These are phyloP conservation scores for Anolis sagrei DNA, from an alignment of 2,113 vertebrate genomes.

Conservation along the genomic window DNA sequence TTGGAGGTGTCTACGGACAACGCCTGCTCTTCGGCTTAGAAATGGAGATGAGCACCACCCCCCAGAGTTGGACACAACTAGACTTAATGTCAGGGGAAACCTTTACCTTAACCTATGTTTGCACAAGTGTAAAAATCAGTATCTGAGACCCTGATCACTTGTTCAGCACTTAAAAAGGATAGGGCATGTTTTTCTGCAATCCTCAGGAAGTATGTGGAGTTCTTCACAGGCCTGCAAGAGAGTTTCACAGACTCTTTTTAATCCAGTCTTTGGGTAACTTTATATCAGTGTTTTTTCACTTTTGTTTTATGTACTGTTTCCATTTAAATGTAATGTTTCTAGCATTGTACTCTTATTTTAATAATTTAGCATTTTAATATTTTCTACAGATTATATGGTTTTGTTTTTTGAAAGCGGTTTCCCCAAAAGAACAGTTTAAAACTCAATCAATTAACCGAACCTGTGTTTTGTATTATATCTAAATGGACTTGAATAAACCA, in stretches of 20 bases:
- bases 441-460: neutral
- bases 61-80: too few relatives aligned
- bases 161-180: neutral
- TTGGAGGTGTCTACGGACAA: too few relatives aligned
- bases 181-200: too few relatives aligned
- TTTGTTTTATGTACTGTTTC: neutral
- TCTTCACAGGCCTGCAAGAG: neutral
- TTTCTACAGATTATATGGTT: neutral
- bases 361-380: neutral
- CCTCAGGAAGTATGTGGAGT: neutral
- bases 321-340: neutral
- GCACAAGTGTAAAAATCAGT: neutral
- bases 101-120: too few relatives aligned
- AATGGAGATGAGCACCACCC: too few relatives aligned
- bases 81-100: too few relatives aligned
- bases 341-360: neutral
- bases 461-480: neutral
- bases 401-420: neutral
- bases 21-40: too few relatives aligned
- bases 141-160: neutral
- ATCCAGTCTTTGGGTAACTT: neutral
- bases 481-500: too few relatives aligned
- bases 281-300: neutral
- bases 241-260: too few relatives aligned
- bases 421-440: neutral